Conservation (phyloP, 2,888 invertebrate genomes). For the Drosophila maculinotata region DNA sequence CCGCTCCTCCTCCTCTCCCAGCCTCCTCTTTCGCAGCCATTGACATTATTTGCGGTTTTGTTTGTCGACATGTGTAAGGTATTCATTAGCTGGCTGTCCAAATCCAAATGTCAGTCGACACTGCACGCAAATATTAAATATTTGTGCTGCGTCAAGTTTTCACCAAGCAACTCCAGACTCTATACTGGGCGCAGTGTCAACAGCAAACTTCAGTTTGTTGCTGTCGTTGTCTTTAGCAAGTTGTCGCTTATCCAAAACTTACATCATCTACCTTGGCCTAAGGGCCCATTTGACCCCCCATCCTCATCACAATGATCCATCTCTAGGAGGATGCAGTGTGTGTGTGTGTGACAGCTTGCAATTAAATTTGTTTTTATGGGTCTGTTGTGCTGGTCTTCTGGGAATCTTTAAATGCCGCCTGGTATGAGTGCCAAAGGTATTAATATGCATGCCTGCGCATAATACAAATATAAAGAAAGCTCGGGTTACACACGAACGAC, state of each 20-base stretch:
- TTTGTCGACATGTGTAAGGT: conserved; percentile 78
- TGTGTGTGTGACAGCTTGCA: conserved; percentile 74
- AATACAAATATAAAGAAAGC: conserved; percentile 79
- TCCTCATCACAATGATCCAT: conserved; percentile 39
- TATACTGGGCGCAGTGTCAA: conserved; percentile 59
- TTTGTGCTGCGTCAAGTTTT: conserved; percentile 71
- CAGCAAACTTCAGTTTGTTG: conserved; percentile 32
- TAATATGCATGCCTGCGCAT: conserved; percentile 78
- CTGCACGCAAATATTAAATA: conserved; percentile 73
- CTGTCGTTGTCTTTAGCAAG: conserved; percentile 14
- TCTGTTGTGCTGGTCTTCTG: conserved; percentile 62
- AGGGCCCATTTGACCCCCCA: conserved; percentile 40
- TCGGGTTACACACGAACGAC: conserved; percentile 76
- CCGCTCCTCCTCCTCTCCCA: conserved; percentile 2
- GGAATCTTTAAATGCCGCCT: conserved; percentile 60
- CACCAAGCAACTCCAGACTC: conserved; percentile 44
- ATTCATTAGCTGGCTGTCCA: conserved; percentile 76
- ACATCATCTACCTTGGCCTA: conserved; percentile 52
- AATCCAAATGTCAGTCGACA: conserved; percentile 67
- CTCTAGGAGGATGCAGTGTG: conserved; percentile 24
- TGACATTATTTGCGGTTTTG: conserved; percentile 77
- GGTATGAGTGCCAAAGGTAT: conserved; percentile 52
- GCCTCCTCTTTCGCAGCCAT: conserved; percentile 48
- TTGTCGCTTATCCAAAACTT: conserved; percentile 54
- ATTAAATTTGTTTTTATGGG: conserved; percentile 79